Conservation (phyloP, 2,888 invertebrate species). For the Hydraecia micacea region DNA sequence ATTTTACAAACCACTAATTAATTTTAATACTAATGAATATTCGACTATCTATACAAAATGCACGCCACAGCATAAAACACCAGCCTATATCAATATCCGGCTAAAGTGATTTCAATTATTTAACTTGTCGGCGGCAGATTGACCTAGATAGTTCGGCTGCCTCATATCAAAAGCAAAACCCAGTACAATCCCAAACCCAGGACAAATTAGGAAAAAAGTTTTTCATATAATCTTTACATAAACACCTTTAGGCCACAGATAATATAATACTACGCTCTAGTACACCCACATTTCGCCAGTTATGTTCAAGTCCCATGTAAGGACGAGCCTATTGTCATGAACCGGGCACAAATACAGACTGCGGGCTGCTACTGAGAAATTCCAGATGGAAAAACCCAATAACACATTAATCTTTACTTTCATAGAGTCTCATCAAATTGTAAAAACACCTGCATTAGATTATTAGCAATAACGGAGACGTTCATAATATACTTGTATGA, state of each 20-base stretch:
- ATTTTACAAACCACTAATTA: conserved; percentile 38
- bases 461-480: background rate
- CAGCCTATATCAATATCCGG: conserved; percentile 55
- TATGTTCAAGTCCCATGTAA: background rate
- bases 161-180: conserved; percentile 10
- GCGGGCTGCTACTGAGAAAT: background rate
- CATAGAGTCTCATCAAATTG: background rate
- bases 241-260: background rate
- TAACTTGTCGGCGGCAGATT: conserved; percentile 72
- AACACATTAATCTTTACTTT: background rate
- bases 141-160: conserved; percentile 71
- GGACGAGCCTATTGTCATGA: background rate
- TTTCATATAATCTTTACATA: background rate
- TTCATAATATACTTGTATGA: too few relatives aligned
- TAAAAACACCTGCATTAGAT: background rate
- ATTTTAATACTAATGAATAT: conserved; percentile 46
- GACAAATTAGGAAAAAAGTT: background rate
- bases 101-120: conserved; percentile 77
- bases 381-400: background rate
- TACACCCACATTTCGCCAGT: background rate
- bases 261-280: too few relatives aligned
- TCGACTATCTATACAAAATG: conserved; percentile 30
- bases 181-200: background rate
- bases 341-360: background rate
- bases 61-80: conserved; percentile 36